Evolutionary conservation across 2,888 invertebrate species (phyloP).

Genomic region (Harmothoe impar): DNA sequence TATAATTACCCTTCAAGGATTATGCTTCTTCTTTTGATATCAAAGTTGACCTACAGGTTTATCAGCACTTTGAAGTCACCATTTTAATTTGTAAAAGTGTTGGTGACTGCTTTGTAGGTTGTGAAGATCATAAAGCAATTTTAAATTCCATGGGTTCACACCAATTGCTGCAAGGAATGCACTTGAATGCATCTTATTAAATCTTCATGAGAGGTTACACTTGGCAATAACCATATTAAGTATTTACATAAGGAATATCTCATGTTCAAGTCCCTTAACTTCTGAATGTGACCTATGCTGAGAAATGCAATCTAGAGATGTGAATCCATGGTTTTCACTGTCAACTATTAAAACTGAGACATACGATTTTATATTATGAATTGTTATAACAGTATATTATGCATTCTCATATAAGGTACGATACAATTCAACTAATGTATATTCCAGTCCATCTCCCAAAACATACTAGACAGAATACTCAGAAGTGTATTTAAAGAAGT

Average conservation of each 20-base stretch:
- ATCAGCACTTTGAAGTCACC: no score
- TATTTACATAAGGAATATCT: no score
- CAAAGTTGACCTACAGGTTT: no score
- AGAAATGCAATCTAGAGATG: background rate
- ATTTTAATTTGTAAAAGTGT: no score
- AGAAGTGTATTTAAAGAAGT: background rate
- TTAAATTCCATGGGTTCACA: conserved; percentile 15
- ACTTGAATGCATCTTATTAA: background rate
- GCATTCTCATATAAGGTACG: background rate
- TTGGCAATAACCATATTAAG: background rate
- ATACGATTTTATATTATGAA: background rate
- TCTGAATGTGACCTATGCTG: background rate
- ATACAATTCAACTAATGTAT: background rate
- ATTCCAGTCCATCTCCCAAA: no score
- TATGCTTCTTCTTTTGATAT: no score
- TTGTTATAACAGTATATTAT: background rate
- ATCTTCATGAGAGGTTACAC: no score
- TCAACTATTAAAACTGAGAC: background rate
- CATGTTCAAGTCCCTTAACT: background rate
- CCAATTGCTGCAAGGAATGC: background rate
- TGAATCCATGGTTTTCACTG: background rate
- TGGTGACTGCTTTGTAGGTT: background rate
- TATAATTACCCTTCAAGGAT: no score
- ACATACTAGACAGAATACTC: background rate
- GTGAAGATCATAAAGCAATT: background rate